Evolutionary conservation across 2,888 invertebrate species (phyloP).

Genomic region (Ochropacha duplaris): DNA sequence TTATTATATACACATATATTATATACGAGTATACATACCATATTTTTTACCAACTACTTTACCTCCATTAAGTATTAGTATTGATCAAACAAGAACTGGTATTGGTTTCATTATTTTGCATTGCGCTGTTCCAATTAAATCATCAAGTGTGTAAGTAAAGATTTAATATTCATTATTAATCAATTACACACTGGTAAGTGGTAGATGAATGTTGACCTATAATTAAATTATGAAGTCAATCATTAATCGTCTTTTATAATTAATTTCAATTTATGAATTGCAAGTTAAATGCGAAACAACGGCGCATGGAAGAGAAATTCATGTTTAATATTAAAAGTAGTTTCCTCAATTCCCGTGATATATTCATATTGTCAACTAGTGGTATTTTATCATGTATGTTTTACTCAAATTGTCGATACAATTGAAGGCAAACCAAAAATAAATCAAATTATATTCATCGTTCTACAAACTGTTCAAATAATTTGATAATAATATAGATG

Average conservation of each 20-base stretch:
- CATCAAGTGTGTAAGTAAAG: no score
- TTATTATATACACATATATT: no score
- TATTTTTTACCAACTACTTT: no score
- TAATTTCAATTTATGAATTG: neutral
- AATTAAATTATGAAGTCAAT: neutral
- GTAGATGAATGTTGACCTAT: neutral
- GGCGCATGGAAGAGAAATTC: neutral
- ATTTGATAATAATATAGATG: neutral
- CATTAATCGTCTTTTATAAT: neutral
- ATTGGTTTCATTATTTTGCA: no score
- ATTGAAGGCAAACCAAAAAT: no score
- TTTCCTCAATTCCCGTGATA: neutral
- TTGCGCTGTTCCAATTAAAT: no score
- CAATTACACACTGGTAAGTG: no score
- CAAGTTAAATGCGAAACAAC: neutral
- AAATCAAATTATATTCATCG: neutral
- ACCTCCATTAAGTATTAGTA: no score
- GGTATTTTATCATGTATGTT: neutral
- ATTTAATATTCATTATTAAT: no score
- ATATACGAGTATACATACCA: no score
- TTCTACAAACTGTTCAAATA: neutral
- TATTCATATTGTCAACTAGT: no score
- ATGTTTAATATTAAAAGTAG: neutral
- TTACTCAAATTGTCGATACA: neutral
- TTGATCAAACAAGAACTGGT: no score